Conservation (phyloP, 1,140 invertebrate genomes). For the Eriocheir sinensis region DNA sequence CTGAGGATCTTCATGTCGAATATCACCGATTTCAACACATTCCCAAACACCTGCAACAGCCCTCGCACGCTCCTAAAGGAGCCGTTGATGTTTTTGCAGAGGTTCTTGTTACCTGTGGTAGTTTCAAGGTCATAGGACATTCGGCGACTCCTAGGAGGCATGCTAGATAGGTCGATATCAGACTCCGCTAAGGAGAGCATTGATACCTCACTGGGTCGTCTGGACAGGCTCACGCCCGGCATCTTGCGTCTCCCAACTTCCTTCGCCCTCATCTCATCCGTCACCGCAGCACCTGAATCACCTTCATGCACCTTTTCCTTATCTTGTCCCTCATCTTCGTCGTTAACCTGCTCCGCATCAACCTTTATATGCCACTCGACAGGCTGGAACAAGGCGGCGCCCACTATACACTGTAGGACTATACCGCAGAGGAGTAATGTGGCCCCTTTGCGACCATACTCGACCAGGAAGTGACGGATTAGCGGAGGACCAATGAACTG, state of each 20-base stretch:
- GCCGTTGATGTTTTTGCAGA: too few species aligned
- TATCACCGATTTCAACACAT: too few species aligned
- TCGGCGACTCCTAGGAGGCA: not conserved
- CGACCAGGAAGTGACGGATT: conserved; percentile 5
- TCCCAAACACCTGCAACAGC: too few species aligned
- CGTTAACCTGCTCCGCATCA: not conserved
- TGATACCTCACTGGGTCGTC: not conserved
- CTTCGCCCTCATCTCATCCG: not conserved
- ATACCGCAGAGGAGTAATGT: not conserved
- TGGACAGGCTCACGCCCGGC: not conserved
- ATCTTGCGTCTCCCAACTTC: not conserved
- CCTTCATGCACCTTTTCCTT: not conserved
- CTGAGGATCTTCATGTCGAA: conserved; percentile 54
- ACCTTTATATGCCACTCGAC: conserved; percentile 58
- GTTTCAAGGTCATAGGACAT: not conserved
- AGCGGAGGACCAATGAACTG: conserved; percentile 35
- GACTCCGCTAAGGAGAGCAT: conserved; percentile 6
- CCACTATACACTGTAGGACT: conserved; percentile 25
- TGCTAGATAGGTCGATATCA: conserved; percentile 31
- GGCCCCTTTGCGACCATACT: conserved; percentile 11
- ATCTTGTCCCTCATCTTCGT: too few species aligned
- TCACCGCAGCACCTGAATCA: not conserved
- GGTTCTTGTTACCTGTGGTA: too few species aligned
- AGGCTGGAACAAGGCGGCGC: conserved; percentile 40
- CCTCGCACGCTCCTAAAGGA: too few species aligned